Evolutionary conservation across 2,113 vertebrate species (phyloP).

Genomic region (Girardinichthys multiradiatus): DNA sequence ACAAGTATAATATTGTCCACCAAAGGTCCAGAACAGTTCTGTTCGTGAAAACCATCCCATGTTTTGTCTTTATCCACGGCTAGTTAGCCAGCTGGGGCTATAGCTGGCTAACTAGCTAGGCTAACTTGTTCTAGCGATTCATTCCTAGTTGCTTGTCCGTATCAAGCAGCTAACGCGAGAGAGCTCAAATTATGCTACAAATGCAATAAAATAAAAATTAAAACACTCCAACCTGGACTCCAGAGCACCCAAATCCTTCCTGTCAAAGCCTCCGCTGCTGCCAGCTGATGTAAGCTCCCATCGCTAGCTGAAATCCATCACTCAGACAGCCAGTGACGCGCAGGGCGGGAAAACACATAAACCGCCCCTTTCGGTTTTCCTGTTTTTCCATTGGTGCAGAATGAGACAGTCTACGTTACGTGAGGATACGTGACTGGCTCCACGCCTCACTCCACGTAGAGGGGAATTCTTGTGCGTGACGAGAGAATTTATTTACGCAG

Average conservation of each 20-base stretch:
- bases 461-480: conserved; percentile 29
- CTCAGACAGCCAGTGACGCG: conserved; percentile 38
- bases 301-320: conserved; percentile 40
- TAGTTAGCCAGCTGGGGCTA: not conserved
- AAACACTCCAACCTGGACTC: conserved; percentile 47
- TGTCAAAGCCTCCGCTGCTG: conserved; percentile 43
- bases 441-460: conserved; percentile 40
- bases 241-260: conserved; percentile 41
- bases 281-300: conserved; percentile 57
- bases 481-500: not conserved
- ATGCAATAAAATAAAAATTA: not conserved
- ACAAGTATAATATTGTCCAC: not conserved
- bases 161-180: accelerated
- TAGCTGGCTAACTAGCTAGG: conserved; percentile 32
- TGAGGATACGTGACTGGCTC: not conserved
- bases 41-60: not conserved
- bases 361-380: conserved; percentile 21
- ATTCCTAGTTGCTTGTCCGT: not conserved
- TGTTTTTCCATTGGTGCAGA: conserved; percentile 44
- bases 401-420: accelerated
- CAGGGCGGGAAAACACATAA: conserved; percentile 55
- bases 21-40: not conserved
- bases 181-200: not conserved
- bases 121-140: not conserved
- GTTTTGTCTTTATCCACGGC: conserved; percentile 26